Evolutionary conservation across 1,140 invertebrate genomes (phyloP), one percentile per base, ranked within the genome.

Genomic region (Cotesia chilonis): DNA sequence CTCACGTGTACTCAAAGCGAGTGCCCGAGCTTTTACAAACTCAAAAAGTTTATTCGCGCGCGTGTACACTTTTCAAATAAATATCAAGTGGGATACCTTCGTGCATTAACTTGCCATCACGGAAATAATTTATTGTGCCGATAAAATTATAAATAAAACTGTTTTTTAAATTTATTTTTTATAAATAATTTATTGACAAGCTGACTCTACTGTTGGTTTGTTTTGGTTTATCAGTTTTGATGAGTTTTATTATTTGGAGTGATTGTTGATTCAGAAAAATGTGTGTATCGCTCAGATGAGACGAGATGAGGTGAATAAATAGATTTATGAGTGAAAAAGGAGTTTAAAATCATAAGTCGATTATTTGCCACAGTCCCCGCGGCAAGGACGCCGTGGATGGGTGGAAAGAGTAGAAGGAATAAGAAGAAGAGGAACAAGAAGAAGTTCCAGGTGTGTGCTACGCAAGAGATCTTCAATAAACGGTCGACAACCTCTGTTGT

Each of bases 1-100:
- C 81, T 82, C 77, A 84, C 72, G 74, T 81, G 79, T 81, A 83
- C 36, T 80, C 79, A 51, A 81, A 72, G 83, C 76, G 79, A 73
- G 76, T 74, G 71, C 75, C 74, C 72, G 78, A 73, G 70, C 72
- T 75, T 68, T 54, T 54, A 6, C 14, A 52, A 54, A 54, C 12
- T 47, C 67, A 59, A 59, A 20, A 20, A 20, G 9, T 59, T 2
- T 47, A 47, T 69, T 61, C 57, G 55, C 72, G 67, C 64, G 72
- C 67, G 38, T 28, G 17, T 65, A 47, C 28, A 65, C 41, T 64
- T 47, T 28, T 28, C 3, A 17, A n/a, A 57, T 57, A 59, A 20
- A 57, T 17, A 10, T 47, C 41, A 47, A 47, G 10, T 47, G 41
- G 41, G 3, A 47, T 47, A 47, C 41, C 41, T 47, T 7, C 5